Evolutionary conservation across 2,888 invertebrate genomes (phyloP), one percentile per base, ranked within the genome.

Genomic region (Cephus pygmeus): DNA sequence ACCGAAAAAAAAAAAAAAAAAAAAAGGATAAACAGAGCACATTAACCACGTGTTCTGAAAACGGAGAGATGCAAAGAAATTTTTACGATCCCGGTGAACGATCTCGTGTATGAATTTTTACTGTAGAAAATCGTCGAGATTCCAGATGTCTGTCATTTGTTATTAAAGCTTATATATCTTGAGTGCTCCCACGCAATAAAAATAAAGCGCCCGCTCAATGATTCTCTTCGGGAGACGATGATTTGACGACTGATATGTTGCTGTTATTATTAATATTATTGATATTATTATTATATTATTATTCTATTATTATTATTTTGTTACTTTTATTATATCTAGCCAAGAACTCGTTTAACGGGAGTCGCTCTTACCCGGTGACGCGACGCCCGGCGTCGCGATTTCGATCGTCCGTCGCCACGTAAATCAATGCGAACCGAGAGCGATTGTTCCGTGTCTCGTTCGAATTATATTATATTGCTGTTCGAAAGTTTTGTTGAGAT

Each of bases 401-500:
- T 56, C 56, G 15, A 56, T 56, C 23, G 0, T 56, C 1, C 56
- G 56, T 56, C 56, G 56, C 56, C 23, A 23, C 56, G 56, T 56
- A 23, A 56, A 23, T 56, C 56, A 23, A 23, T 36, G 56, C 2
- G 23, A 56, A 56, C 23, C 23, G 56, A 2, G 23, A 56, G 56
- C 56, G 56, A 56, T 56, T 6, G 56, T 23, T 15, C 56, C 23
- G 56, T 56, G 56, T 36, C 23, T 56, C 9, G 56, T 56, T 56
- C 56, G 56, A 23, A 56, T 56, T 56, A 56, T 56, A 56, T 56
- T 86, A 88, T 88, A 88, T 87, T 86, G 85, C 88, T 88, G 88
- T 88, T 90, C 87, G 85, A 88, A 83, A 83, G 84, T 89, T 91
- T 90, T 90, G 87, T 90, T 90, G 88, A 88, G 56, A 56, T 89